Evolutionary conservation across 2,888 invertebrate species (phyloP).

Genomic region (Cheilosia grossa): DNA sequence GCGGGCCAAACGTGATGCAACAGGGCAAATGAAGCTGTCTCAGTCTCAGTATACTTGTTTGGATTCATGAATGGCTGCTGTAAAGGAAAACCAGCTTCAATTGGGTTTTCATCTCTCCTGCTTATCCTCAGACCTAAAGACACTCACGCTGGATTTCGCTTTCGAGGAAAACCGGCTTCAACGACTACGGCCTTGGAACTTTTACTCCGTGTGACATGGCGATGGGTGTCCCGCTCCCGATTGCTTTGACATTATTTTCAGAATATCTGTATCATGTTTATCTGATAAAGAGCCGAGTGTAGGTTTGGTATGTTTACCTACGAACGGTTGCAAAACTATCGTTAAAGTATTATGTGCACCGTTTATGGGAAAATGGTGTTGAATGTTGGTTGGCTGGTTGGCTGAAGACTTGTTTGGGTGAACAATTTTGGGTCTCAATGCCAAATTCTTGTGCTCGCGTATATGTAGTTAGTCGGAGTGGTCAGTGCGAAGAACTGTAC

Average conservation of each 20-base stretch:
- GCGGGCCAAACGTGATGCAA: conserved; percentile 26
- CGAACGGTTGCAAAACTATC: conserved; percentile 26
- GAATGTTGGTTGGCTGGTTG: no score
- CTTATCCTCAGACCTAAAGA: conserved; percentile 1
- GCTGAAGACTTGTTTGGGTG: conserved; percentile 1
- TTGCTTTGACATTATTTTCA: conserved; percentile 1
- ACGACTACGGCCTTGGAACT: conserved; percentile 55
- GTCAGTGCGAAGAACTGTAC: conserved; percentile 37
- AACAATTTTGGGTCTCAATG: conserved; percentile 40
- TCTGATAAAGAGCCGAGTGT: neutral
- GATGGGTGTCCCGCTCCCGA: neutral
- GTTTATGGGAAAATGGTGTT: conserved; percentile 18
- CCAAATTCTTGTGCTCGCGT: conserved; percentile 40
- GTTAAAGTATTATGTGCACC: neutral
- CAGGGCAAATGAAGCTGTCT: neutral
- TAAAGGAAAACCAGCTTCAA: conserved; percentile 23
- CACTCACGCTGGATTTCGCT: conserved; percentile 45
- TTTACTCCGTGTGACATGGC: conserved; percentile 30
- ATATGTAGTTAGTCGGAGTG: neutral
- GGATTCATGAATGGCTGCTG: conserved; percentile 34
- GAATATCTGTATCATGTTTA: conserved; percentile 27
- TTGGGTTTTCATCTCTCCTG: neutral
- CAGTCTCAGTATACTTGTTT: conserved; percentile 15
- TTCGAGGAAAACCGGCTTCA: conserved; percentile 60
- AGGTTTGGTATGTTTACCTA: neutral